Conservation (phyloP, 53 echinoderm and acorn worm species). For the Temnopleurus reevesii region DNA sequence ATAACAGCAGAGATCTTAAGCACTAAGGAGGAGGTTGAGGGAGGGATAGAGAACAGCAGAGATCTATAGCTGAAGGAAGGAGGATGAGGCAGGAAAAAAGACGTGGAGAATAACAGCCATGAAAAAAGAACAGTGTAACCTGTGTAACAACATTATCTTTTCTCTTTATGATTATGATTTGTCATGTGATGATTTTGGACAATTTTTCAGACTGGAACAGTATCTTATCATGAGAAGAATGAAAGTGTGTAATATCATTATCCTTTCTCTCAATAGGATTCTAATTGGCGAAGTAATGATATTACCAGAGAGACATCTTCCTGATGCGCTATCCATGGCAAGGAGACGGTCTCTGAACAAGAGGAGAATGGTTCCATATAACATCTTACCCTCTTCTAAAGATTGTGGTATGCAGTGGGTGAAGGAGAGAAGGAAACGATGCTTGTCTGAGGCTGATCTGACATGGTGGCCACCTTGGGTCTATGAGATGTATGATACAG, state of each 20-base stretch:
- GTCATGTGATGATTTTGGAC: no score
- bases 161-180: no score
- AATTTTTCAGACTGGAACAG: no score
- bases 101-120: no score
- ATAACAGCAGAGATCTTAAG: slow-evolving; percentile 97
- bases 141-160: no score
- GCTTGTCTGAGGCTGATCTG: slow-evolving; percentile 68
- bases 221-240: background rate
- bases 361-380: slow-evolving; percentile 37
- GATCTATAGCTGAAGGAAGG: no score
- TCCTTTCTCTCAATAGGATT: slow-evolving; percentile 50
- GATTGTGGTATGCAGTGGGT: slow-evolving; percentile 71
- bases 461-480: slow-evolving; percentile 88
- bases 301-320: slow-evolving; percentile 68
- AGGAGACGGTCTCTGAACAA: slow-evolving; percentile 56
- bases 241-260: no score
- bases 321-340: slow-evolving; percentile 70
- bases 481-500: slow-evolving; percentile 96
- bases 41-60: no score
- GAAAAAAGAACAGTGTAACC: no score
- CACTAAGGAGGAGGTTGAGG: slow-evolving; percentile 87
- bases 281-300: slow-evolving; percentile 86
- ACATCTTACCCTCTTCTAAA: slow-evolving; percentile 14
- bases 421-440: slow-evolving; percentile 70
- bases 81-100: no score